Evolutionary conservation across 2,888 invertebrate species (phyloP), one percentile per base, ranked within the genome.

Genomic region (Polyommatus icarus): DNA sequence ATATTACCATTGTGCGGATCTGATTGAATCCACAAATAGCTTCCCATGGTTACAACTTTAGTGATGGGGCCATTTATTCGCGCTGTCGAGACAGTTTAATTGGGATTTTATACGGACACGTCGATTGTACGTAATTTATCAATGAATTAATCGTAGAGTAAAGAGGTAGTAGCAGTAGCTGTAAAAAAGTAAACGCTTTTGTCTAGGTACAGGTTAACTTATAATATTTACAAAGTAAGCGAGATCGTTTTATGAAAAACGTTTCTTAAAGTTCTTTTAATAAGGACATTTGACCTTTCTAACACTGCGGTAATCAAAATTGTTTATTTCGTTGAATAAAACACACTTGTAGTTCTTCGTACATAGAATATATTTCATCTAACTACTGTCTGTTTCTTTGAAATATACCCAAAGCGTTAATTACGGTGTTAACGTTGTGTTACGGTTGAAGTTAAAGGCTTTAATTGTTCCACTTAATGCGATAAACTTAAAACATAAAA

Each of bases 1-100:
- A 89, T 90, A 91, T 89, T 88, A 90, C 87, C 86, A 88, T 90
- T 90, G 86, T 87, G 89, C 87, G 87, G 89, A 90, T 91, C 92
- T 92, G 92, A 93, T 93, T 91, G 90, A 91, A 91, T 89, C 90
- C 90, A 89, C 92, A 91, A 92, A 92, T 91, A 91, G 89, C 89
- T 91, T 92, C 91, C 89, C 90, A 91, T 91, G 87, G 88, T 86
- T 86, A 86, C 83, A 80, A 80, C 77, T 80, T 54, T 83, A 90
- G 87, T 84, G 87, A 83, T 84, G 87, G 81, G 81, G 79, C n/a
- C 46, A 67, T 79, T 67, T 61, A 79, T 78, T 78, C 76, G 57
- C 77, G 79, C 80, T 79, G 81, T 82, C 82, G 79, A 82, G 84
- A 71, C 71, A 77, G 32, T 77, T 5, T 24, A 29, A 75, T 75